Conservation (phyloP, 2,113 vertebrate species). For the Etheostoma spectabile region DNA sequence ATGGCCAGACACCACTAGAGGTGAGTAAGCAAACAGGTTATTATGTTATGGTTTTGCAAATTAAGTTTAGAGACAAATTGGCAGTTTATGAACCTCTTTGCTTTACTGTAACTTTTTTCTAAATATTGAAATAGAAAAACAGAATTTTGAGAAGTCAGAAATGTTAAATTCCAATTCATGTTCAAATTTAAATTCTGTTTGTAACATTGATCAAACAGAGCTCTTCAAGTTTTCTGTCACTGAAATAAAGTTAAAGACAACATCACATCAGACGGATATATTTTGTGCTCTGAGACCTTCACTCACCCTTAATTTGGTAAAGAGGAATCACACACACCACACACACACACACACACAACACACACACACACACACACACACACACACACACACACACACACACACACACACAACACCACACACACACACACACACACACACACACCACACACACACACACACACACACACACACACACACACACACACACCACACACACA, state of each 20-base stretch:
- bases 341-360: not conserved
- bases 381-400: not conserved
- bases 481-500: slow-evolving; percentile 3
- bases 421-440: not conserved
- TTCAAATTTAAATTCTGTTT: not conserved
- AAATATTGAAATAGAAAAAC: slow-evolving; percentile 6
- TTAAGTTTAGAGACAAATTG: not conserved
- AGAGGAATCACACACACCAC: slow-evolving; percentile 2
- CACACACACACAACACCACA: not conserved
- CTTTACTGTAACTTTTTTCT: not conserved
- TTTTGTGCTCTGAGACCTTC: slow-evolving; percentile 5
- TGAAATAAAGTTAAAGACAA: slow-evolving; percentile 13
- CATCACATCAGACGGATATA: not conserved
- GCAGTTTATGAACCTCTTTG: not conserved
- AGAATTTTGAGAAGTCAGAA: not conserved
- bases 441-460: not conserved
- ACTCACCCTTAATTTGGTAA: not conserved
- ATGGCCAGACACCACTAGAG: not conserved
- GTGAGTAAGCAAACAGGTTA: not conserved
- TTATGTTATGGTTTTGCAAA: not conserved
- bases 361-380: not conserved
- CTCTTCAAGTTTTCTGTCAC: slow-evolving; percentile 26
- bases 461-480: not conserved
- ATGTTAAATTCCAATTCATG: not conserved
- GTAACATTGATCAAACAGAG: not conserved